Conservation (phyloP, 2,113 vertebrate genomes). For the Tachysurus fulvidraco region DNA sequence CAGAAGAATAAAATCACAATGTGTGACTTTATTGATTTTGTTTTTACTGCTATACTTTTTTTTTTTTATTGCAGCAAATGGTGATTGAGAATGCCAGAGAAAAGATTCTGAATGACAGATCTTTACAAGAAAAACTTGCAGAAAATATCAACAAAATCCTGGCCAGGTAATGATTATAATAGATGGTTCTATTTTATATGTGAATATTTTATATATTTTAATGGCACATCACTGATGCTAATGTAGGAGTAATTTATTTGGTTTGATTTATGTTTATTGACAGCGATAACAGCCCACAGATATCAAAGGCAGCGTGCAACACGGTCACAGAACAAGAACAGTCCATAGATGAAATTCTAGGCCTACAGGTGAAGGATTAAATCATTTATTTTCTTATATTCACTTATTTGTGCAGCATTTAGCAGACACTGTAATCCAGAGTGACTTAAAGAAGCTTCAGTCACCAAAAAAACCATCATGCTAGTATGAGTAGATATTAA, state of each 20-base stretch:
- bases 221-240: neutral
- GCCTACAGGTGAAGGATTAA: slow-evolving; percentile 81
- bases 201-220: neutral
- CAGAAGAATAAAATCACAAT: neutral
- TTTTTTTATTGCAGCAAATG: slow-evolving; percentile 83
- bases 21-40: neutral
- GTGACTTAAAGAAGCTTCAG: neutral
- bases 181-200: neutral
- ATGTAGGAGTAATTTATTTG: neutral
- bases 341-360: slow-evolving; percentile 96
- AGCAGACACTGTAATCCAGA: neutral
- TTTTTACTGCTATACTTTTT: neutral
- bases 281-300: slow-evolving; percentile 83
- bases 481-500: neutral
- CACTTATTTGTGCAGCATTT: neutral
- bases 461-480: neutral
- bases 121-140: slow-evolving; percentile 95
- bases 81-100: slow-evolving; percentile 98
- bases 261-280: slow-evolving; percentile 19
- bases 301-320: slow-evolving; percentile 77
- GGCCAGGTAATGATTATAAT: slow-evolving; percentile 76
- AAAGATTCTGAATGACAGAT: slow-evolving; percentile 92
- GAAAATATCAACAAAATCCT: slow-evolving; percentile 99
- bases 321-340: slow-evolving; percentile 80
- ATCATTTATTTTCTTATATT: neutral